Percentiles rank a stretch among this genome's conserved stretches.
Conservation (phyloP, 2,888 invertebrate genomes). For the Phyto melanocephala region DNA sequence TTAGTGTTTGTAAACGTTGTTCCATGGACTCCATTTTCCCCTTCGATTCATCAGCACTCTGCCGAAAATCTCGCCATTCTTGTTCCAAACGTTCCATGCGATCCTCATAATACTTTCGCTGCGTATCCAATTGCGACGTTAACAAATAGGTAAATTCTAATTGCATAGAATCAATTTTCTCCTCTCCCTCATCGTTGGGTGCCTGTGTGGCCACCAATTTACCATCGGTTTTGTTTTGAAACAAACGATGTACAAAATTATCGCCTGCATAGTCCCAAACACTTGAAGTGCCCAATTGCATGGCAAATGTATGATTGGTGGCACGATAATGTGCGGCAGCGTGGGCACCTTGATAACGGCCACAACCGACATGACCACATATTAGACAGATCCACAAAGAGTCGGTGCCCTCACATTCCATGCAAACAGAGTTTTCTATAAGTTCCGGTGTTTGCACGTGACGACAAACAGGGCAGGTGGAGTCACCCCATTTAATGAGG, state of each 20-base stretch:
- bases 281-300: conserved; percentile 96
- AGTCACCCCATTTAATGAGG: conserved; percentile 97
- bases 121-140: conserved; percentile 96
- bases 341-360: conserved; percentile 93
- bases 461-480: conserved; percentile 98
- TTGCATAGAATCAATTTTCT: conserved; percentile 96
- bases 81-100: conserved; percentile 82
- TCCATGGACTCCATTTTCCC: conserved; percentile 79
- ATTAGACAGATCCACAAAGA: conserved; percentile 99
- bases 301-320: conserved; percentile 97
- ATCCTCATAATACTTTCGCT: conserved; percentile 94
- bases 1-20: conserved; percentile 80
- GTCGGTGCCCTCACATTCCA: conserved; percentile 83
- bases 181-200: conserved; percentile 83
- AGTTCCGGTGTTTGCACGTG: conserved; percentile 82
- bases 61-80: conserved; percentile 81
- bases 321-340: conserved; percentile 97
- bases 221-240: conserved; percentile 98
- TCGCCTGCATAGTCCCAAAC: conserved; percentile 99
- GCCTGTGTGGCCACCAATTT: conserved; percentile 92
- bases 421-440: conserved; percentile 81
- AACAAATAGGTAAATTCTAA: conserved; percentile 97
- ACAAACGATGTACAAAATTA: conserved; percentile 92
- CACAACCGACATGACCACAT: conserved; percentile 99
- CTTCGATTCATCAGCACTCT: conserved; percentile 80